Percentiles rank a stretch among this genome's conserved stretches.
These are phyloP conservation scores for Bombus impatiens DNA, from an alignment of 1,140 invertebrate species.

Conservation along the genomic window DNA sequence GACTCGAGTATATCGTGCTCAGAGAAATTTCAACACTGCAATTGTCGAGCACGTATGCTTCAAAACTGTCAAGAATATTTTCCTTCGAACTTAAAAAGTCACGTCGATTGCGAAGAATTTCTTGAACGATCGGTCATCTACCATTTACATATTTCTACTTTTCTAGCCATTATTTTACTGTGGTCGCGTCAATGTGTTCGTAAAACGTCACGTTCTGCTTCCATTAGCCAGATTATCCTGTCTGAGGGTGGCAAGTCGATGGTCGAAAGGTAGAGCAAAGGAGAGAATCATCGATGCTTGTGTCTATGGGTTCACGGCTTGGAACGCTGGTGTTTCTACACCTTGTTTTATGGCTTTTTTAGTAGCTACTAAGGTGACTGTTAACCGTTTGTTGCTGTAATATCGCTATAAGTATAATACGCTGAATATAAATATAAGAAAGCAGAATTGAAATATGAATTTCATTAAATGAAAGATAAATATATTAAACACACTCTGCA, in stretches of 20 bases:
- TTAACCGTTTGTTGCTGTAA: background rate
- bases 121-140: conserved; percentile 6
- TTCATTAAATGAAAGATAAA: no score
- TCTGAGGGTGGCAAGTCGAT: conserved; percentile 4
- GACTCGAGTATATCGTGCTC: background rate
- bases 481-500: no score
- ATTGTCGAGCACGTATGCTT: background rate
- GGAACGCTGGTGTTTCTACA: background rate
- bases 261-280: conserved; percentile 33
- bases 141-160: no score
- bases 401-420: background rate
- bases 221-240: conserved; percentile 63
- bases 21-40: background rate
- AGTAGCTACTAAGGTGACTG: background rate
- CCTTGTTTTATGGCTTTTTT: background rate
- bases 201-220: conserved; percentile 25
- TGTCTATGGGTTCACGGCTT: background rate
- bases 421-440: background rate
- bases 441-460: no score
- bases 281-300: background rate
- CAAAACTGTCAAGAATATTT: background rate
- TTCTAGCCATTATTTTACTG: no score
- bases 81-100: background rate
- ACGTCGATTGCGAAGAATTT: background rate
- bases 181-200: background rate